Evolutionary conservation across 2,113 vertebrate genomes (phyloP).

Genomic region (Callorhinus ursinus): DNA sequence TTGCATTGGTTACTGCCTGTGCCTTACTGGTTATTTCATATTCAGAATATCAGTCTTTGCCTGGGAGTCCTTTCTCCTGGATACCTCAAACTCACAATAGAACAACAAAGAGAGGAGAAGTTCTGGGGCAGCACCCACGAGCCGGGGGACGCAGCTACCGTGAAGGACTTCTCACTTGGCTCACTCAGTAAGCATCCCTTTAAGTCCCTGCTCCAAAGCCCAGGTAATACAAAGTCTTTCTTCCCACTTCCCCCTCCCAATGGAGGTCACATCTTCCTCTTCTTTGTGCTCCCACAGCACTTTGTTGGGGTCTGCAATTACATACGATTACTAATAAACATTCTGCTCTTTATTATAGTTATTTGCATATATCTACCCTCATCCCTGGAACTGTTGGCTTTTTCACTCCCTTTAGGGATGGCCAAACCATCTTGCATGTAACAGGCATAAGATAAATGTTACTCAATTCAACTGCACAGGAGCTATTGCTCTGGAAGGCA

Average conservation of each 20-base stretch:
- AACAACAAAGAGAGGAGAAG: background rate
- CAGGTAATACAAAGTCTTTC: background rate
- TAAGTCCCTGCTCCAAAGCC: background rate
- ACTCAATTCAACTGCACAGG: background rate
- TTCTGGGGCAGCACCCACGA: background rate
- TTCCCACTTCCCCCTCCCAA: background rate
- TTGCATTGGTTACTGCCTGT: background rate
- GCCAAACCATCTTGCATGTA: background rate
- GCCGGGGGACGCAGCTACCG: background rate
- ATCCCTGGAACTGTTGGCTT: background rate
- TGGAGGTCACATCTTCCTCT: background rate
- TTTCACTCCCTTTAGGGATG: background rate
- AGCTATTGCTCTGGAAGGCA: background rate
- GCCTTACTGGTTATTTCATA: background rate
- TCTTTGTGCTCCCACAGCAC: background rate
- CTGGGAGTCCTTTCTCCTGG: background rate
- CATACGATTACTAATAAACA: background rate
- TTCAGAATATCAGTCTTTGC: background rate
- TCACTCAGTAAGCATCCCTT: background rate
- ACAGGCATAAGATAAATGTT: background rate
- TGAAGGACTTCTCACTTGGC: background rate
- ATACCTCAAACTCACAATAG: background rate
- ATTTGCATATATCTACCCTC: background rate
- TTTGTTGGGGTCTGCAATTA: background rate
- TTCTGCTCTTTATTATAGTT: background rate